Base-by-base conservation (phyloP, 2,113 vertebrate species). In the Noturus placidus region DNA sequence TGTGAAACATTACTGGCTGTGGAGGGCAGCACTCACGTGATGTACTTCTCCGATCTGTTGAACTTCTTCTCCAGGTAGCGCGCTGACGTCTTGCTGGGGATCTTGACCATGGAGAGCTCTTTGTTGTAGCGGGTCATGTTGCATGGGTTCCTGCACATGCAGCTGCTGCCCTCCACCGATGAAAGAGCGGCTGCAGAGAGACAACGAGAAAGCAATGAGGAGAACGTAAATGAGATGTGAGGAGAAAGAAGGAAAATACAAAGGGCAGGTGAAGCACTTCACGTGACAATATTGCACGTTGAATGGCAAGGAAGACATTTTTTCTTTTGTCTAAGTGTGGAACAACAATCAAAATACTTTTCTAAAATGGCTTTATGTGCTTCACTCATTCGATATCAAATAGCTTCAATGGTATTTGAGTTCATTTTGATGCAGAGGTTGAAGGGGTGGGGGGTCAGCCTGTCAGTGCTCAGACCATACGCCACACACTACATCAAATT, bases 31-130 rank as follows among this genome's bases (percentile, higher is more conserved):
- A 88, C 98, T 96, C 92, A 99, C 98, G 97, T 95, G 93, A 99
- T 99, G 87, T 99, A 99, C 90, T 98, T 99, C 94, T 99, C 98
- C 0, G 98, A 98, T 93, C 97, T 98, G 95, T 99, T 99, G 92
- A 99, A 99, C 92, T 99, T 99, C 94, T 99, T 99, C 95, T 99
- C 98, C 84, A 99, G 96, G 94, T 99, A 99, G 91, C 98, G 97
- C 87, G 98, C 97, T 0, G 98, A 99, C 0, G 98, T 99, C 93
- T 99, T 99, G 95, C 98, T 99, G 92, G 98, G 98, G 90, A 99
- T 99, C 93, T 99, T 99, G 90, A 99, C 98, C 98, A 99, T 99
- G 95, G 98, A 99, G 86, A 99, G 95, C 94, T 99, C 98, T 91
- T 99, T 99, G 96, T 97, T 99, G 95, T 98, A 99, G 76, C 98